phyloP scores from a whole-genome alignment of 2,113 vertebrate genomes.

The Benitochromis conjunctus region DNA sequence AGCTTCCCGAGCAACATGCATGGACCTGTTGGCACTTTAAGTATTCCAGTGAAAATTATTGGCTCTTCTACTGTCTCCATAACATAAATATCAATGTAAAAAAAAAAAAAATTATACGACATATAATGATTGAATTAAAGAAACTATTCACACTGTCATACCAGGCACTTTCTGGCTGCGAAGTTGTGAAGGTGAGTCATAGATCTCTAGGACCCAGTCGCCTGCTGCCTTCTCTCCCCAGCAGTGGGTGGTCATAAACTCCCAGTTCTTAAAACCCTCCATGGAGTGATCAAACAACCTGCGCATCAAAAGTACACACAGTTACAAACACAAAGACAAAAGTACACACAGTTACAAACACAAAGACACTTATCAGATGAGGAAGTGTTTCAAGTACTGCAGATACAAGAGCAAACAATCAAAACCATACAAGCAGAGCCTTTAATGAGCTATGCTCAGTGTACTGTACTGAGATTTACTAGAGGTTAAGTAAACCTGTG shows the following conservation, averaged over 20 bases:
- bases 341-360: background rate
- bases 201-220: constrained; percentile 96
- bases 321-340: background rate
- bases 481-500: background rate
- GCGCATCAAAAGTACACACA: constrained; percentile 41
- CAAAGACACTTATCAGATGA: background rate
- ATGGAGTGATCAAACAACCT: constrained; percentile 99
- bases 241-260: constrained; percentile 99
- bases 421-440: background rate
- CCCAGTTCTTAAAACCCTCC: constrained; percentile 99
- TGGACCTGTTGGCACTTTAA: background rate
- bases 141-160: constrained; percentile 41
- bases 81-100: background rate
- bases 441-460: background rate
- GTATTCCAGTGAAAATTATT: background rate
- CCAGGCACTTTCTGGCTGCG: constrained; percentile 97
- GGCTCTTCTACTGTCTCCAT: background rate
- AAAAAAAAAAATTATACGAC: background rate
- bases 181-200: constrained; percentile 93
- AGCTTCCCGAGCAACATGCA: background rate
- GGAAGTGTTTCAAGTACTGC: background rate
- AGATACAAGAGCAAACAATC: constrained; percentile 9
- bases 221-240: constrained; percentile 97
- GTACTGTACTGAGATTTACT: background rate
- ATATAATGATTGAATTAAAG: background rate